Evolutionary conservation across 2,888 invertebrate genomes (phyloP), one percentile per base, ranked within the genome.

Genomic region (Sarcophaga caerulescens): DNA sequence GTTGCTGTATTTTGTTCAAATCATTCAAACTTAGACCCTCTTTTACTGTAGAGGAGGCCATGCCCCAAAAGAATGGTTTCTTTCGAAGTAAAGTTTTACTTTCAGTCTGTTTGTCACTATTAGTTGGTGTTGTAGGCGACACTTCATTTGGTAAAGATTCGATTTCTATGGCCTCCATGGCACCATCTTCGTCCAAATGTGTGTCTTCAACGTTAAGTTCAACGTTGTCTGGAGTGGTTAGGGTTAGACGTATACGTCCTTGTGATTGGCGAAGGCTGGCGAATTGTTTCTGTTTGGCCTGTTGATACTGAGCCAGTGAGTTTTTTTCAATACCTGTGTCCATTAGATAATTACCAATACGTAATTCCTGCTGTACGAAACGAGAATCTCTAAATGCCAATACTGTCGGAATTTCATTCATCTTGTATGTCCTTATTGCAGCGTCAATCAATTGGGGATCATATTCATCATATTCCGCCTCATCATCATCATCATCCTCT

Each of bases 341-440:
- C 93, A 93, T 93, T 3, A 91, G 89, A 75, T 91, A 92, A 83
- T 93, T 93, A 5, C 93, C 93, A 83, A 93, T 93, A 57, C 93
- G 91, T 84, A 93, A 85, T 85, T 93, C 93, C 85, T 93, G 93
- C 77, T 92, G 92, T 19, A 93, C 93, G 88, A 93, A 91, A n/a
- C 92, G 91, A 5, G 93, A 93, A 80, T 93, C 93, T 17, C 92
- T 89, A 88, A 92, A 93, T 14, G 92, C 92, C 79, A 93, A 81
- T 44, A 93, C 93, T 35, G 90, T 93, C 71, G 93, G 93, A 87
- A 93, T 93, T 85, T 93, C 93, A 79, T 93, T 93, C 87, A 90
- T 92, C 63, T 92, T 92, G 4, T 89, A 87, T 3, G 90, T 89
- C 63, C 88, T 89, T 66, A 90, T 88, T 5, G 88, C 86, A 83